These are phyloP conservation scores for Stylophora pistillata DNA, from an alignment of 64 coral and sea anemone genomes.

Conservation along the genomic window DNA sequence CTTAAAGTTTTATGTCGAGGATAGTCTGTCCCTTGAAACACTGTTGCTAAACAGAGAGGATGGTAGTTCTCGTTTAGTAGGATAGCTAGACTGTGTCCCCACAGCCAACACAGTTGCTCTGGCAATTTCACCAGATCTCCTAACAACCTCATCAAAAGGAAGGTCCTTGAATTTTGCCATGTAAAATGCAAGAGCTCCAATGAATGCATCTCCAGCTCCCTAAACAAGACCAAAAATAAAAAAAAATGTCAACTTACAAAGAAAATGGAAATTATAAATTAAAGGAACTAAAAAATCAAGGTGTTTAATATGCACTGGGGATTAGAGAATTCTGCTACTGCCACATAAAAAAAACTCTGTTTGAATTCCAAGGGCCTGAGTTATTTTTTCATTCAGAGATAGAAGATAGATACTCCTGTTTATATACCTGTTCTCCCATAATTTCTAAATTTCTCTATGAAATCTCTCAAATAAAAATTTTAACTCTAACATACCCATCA, in stretches of 20 bases:
- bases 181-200: constrained; percentile 97
- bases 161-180: constrained; percentile 95
- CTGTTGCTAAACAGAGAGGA: constrained; percentile 74
- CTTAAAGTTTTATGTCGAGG: background rate
- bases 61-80: constrained; percentile 53
- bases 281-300: no score
- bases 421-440: no score
- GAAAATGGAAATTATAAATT: background rate
- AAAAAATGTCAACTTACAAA: background rate
- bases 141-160: constrained; percentile 91
- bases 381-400: no score
- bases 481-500: no score
- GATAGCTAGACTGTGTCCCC: constrained; percentile 96
- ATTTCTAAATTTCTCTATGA: no score
- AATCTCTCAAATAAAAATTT: no score
- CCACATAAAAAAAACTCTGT: no score
- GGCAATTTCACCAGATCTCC: constrained; percentile 90
- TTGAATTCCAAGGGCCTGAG: no score
- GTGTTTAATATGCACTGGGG: no score
- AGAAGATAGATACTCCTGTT: no score
- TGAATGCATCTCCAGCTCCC: constrained; percentile 99
- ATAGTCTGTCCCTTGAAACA: constrained; percentile 13
- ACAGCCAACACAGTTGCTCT: constrained; percentile 71
- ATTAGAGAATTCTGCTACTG: no score
- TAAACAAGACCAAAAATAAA: constrained; percentile 7